Percentiles rank a stretch among this genome's conserved stretches.
These are phyloP conservation scores for Oreortyx pictus DNA, from an alignment of 2,797 vertebrate species.

Conservation along the genomic window DNA sequence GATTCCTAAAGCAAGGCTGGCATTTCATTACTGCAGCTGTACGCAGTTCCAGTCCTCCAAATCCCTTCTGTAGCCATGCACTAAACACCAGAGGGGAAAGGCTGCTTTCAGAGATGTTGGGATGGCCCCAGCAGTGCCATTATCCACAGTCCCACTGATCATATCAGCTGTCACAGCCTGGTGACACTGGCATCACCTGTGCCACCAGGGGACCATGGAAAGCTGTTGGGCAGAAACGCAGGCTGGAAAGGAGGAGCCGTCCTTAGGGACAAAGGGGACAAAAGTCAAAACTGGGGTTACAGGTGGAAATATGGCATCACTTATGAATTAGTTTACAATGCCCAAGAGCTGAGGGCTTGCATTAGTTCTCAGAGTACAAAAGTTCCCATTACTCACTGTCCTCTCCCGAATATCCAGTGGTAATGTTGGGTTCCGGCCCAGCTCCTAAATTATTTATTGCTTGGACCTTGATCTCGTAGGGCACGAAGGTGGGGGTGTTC, in stretches of 20 bases:
- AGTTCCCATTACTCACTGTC: constrained; percentile 86
- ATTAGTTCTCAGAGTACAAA: background rate
- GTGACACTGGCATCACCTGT: background rate
- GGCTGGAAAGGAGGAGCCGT: background rate
- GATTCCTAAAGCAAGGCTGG: background rate
- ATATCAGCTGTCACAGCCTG: accelerated
- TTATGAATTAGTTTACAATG: background rate
- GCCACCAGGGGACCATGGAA: background rate
- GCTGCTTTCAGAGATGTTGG: background rate
- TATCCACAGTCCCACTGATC: background rate
- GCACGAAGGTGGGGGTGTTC: constrained; percentile 91
- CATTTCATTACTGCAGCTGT: background rate
- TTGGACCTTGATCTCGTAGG: constrained; percentile 94
- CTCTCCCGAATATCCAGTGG: constrained; percentile 91
- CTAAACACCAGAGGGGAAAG: background rate
- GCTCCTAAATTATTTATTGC: constrained; percentile 88
- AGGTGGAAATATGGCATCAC: accelerated
- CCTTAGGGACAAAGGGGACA: background rate
- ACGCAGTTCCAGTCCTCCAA: background rate
- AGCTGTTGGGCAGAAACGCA: background rate
- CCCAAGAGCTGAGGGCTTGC: accelerated
- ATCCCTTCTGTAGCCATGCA: background rate
- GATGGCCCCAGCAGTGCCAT: background rate
- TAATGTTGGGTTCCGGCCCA: constrained; percentile 87
- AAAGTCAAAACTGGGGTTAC: background rate